phyloP scores from a whole-genome alignment of 2,888 invertebrate species.

The Drosophila formosana region DNA sequence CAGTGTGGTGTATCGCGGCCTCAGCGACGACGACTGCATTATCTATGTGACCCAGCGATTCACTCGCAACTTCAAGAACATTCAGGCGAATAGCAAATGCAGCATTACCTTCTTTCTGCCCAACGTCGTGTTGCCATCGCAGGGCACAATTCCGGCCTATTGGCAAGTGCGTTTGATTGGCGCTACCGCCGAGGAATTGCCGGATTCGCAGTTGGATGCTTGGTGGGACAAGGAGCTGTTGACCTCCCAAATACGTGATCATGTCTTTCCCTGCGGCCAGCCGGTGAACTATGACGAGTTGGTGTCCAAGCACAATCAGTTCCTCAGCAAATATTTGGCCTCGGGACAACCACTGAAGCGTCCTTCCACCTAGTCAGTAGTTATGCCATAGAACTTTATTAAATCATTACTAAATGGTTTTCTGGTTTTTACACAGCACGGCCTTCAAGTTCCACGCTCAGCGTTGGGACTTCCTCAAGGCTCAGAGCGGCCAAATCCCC shows the following conservation, averaged over 20 bases:
- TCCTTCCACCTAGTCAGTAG: constrained; percentile 76
- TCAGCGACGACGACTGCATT: constrained; percentile 66
- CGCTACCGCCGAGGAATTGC: constrained; percentile 78
- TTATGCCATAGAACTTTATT: background rate
- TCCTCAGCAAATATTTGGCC: constrained; percentile 53
- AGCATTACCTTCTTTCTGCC: constrained; percentile 71
- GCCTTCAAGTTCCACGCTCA: constrained; percentile 80
- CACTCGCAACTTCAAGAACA: constrained; percentile 78
- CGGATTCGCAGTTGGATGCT: constrained; percentile 54
- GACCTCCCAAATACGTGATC: constrained; percentile 76
- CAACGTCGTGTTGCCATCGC: constrained; percentile 21
- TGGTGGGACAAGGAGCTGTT: constrained; percentile 78
- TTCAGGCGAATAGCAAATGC: constrained; percentile 73
- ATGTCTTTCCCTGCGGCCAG: constrained; percentile 80
- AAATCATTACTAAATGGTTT: background rate
- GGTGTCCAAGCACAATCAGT: constrained; percentile 64
- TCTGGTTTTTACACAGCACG: constrained; percentile 67
- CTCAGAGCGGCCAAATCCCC: constrained; percentile 69
- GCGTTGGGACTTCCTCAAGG: constrained; percentile 82
- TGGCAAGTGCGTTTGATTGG: constrained; percentile 82
- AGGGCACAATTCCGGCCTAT: constrained; percentile 17
- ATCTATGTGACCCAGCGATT: constrained; percentile 81
- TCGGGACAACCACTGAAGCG: constrained; percentile 57
- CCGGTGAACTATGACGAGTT: constrained; percentile 66
- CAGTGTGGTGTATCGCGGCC: constrained; percentile 79